These are phyloP conservation scores for Lithophane semibrunnea DNA, from an alignment of 2,888 invertebrate species.

Conservation along the genomic window DNA sequence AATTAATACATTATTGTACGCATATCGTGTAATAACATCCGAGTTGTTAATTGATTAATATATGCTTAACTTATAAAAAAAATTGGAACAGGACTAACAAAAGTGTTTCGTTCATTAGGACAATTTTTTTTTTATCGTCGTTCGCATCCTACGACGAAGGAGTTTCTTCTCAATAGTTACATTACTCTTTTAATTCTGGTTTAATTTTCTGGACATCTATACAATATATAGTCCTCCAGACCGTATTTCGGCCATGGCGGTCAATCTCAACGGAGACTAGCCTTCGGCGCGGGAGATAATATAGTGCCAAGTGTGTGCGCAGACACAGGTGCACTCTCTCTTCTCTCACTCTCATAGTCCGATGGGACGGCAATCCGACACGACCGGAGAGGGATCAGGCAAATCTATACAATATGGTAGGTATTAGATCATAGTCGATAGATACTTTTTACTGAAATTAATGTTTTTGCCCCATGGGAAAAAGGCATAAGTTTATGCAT, in stretches of 20 bases:
- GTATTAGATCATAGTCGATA: background rate
- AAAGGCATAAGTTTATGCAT: no score
- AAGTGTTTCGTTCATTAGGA: background rate
- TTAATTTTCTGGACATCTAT: background rate
- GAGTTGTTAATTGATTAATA: background rate
- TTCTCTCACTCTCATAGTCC: no score
- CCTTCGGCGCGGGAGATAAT: no score
- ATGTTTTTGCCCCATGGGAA: no score
- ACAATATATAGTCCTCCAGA: background rate
- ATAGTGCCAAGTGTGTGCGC: no score
- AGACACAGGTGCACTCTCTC: no score
- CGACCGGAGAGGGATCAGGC: no score
- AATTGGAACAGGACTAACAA: background rate
- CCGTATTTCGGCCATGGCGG: no score
- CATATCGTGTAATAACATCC: background rate
- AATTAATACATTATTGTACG: constrained; percentile 14
- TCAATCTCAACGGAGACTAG: no score
- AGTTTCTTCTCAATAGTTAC: background rate
- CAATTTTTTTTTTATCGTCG: background rate
- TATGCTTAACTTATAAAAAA: background rate
- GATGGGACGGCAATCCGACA: no score
- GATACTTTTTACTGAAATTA: background rate
- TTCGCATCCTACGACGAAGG: background rate
- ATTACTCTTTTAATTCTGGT: background rate
- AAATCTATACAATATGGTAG: background rate